phyloP scores from a whole-genome alignment of 2,113 vertebrate genomes.

The Larimichthys crocea region DNA sequence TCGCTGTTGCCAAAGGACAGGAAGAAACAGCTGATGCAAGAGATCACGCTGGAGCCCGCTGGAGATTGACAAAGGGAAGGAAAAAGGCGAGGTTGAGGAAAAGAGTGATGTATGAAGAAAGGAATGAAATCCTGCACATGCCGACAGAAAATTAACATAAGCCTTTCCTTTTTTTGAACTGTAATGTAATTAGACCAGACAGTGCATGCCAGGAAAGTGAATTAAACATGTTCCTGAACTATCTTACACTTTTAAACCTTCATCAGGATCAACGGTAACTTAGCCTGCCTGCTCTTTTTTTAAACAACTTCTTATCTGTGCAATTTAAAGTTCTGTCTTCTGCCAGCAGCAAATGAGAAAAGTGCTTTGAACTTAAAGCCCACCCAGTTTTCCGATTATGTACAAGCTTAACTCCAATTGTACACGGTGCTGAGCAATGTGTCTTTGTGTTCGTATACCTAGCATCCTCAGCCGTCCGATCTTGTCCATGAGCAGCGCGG shows the following conservation, averaged over 20 bases:
- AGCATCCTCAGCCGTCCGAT: constrained; percentile 96
- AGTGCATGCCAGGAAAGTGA: background rate
- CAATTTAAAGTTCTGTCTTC: background rate
- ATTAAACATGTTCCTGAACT: background rate
- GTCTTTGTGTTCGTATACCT: constrained; percentile 76
- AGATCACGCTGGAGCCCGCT: constrained; percentile 98
- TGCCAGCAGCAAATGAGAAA: background rate
- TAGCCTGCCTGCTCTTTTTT: background rate
- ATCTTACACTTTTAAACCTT: background rate
- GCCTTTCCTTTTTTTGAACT: background rate
- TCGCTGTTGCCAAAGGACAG: constrained; percentile 97
- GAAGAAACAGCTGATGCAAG: constrained; percentile 98
- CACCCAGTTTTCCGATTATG: background rate
- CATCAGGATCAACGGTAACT: background rate
- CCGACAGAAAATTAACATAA: background rate
- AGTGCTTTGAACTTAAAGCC: background rate
- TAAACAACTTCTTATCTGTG: too few relatives aligned
- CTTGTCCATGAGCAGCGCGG: constrained; percentile 98
- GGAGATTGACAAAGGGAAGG: background rate
- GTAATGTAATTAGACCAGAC: background rate
- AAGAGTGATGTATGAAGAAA: constrained; percentile 3
- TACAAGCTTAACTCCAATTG: background rate
- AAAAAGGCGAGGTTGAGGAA: background rate
- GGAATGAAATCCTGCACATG: background rate
- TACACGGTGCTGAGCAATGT: background rate